Percentiles rank a stretch among this genome's conserved stretches.
Evolutionary conservation across 2,113 vertebrate species (phyloP).

Genomic region (Scatophagus argus): DNA sequence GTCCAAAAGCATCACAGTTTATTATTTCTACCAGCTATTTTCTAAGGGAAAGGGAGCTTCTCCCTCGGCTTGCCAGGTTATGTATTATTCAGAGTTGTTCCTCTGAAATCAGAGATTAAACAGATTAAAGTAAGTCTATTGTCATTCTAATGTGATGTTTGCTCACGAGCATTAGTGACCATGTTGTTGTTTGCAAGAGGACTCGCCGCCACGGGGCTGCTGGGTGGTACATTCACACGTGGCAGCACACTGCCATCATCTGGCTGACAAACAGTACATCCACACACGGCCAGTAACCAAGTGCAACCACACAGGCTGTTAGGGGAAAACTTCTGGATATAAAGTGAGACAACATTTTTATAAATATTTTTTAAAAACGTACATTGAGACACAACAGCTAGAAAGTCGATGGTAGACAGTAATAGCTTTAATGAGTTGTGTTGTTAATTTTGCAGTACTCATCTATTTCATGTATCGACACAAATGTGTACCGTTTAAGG

Average conservation of each 20-base stretch:
- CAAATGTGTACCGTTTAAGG: not conserved
- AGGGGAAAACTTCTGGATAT: not conserved
- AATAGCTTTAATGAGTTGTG: not conserved
- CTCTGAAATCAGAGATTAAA: constrained; percentile 38
- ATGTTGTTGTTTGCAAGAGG: constrained; percentile 16
- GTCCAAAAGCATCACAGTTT: constrained; percentile 4
- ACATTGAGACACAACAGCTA: not conserved
- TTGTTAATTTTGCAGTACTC: not conserved
- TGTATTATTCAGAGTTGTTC: constrained; percentile 24
- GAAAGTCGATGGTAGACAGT: not conserved
- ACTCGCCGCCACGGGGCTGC: not conserved
- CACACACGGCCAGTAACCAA: not conserved
- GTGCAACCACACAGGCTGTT: not conserved
- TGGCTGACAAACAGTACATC: constrained; percentile 31
- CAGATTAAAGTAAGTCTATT: constrained; percentile 56
- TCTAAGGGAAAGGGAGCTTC: not conserved
- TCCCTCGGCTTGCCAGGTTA: not conserved
- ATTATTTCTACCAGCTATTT: constrained; percentile 13
- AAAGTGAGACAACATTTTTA: not conserved
- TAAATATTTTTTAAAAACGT: not conserved
- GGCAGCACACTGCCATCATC: constrained; percentile 73
- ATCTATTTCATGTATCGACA: too few species aligned
- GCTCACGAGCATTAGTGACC: constrained; percentile 25
- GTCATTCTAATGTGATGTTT: constrained; percentile 37
- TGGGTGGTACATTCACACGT: constrained; percentile 26